phyloP scores from a whole-genome alignment of 2,888 invertebrate species.

The Hymenopus coronatus region DNA sequence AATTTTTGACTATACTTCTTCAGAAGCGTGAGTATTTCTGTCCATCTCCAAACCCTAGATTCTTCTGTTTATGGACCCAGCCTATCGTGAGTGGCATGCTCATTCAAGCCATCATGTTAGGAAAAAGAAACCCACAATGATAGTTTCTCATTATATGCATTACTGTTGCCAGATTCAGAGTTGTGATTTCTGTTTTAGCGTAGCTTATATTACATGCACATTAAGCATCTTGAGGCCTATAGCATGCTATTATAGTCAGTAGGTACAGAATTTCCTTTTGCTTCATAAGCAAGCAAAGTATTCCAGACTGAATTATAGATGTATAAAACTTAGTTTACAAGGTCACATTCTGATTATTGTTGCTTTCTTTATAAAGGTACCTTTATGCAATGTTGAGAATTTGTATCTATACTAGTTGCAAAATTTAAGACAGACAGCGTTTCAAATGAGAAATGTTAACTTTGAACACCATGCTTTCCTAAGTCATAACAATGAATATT shows the following conservation, averaged over 20 bases:
- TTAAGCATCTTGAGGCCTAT: background rate
- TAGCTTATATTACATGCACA: background rate
- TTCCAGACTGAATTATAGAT: background rate
- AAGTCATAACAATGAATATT: background rate
- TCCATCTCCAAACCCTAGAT: background rate
- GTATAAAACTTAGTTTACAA: background rate
- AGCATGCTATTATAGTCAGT: background rate
- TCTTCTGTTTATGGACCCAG: background rate
- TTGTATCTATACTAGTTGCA: background rate
- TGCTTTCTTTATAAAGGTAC: background rate
- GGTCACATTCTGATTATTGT: background rate
- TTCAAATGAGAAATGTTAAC: background rate
- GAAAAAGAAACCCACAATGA: background rate
- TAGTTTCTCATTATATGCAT: background rate
- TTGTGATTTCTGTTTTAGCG: background rate
- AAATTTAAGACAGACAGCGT: background rate
- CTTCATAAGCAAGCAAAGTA: background rate
- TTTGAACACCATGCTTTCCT: background rate
- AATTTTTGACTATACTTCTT: slow-evolving; percentile 34
- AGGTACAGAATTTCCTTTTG: background rate
- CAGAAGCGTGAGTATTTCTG: slow-evolving; percentile 18
- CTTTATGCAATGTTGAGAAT: background rate
- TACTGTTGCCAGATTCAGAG: background rate
- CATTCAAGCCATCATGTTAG: background rate
- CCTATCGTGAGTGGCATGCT: background rate